Evolutionary conservation across 2,113 vertebrate species (phyloP), one percentile per base, ranked within the genome.

Genomic region (Struthio camelus): DNA sequence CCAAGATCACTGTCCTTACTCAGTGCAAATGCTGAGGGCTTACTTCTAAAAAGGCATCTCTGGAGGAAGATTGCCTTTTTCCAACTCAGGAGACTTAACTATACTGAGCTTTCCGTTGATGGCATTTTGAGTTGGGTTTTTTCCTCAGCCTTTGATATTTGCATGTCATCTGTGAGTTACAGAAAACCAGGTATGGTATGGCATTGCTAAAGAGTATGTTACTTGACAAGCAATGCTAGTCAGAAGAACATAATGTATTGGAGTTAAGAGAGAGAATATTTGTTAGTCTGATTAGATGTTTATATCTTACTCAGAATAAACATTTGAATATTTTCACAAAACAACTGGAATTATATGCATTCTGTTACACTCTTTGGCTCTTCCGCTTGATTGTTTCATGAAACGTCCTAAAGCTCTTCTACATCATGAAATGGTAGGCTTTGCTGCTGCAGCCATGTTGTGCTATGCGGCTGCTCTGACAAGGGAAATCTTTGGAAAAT

Each of bases 161-260:
- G 25, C 23, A 50, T 77, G 71, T 38, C 40, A 85, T 73, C 85
- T 96, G 93, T 42, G 62, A 71, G 46, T 36, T 66, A 38, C 25
- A 78, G 84, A 94, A 78, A 85, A 42, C 64, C 85, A 83, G 80
- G 88, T 90, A 42, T 88, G 71, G 36, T 83, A 88, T 83, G 54
- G 80, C 0, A 2, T 62, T 66, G 32, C 48, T 44, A 76, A 80
- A 61, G 40, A 70, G 50, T 73, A n/a, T 5, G 16, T 34, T 78
- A 42, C 46, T 80, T 84, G 76, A 42, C 44, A 94, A 81, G 77
- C 87, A 84, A 87, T 93, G 80, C 90, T 50, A 72, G 53, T 80
- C 27, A 40, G 30, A 28, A 40, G 67, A 88, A 70, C 34, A 58
- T 53, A 40, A 83, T 34, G 17, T 56, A 58, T 34, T 77, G 25